Base-by-base conservation (phyloP, 1,140 invertebrate species). In the Sycobia sp. region DNA sequence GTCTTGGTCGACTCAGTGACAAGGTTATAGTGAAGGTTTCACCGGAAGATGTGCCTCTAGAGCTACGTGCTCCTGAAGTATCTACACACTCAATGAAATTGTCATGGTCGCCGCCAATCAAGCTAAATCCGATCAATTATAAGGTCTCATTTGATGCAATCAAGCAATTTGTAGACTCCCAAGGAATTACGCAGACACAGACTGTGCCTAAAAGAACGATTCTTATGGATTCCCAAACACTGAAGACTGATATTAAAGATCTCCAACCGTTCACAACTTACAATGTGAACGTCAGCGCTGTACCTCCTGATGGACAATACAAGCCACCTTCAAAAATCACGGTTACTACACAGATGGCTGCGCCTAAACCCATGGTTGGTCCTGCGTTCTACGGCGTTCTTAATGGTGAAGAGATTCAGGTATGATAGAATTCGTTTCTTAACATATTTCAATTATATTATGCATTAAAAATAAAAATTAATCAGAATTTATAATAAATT, bases 271-370 rank as follows among this genome's bases (percentile, higher is more conserved):
- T 96, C 74, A 97, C 94, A 2, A 97, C 93, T 0, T 97, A 97
- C 76, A 94, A 92, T 74, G 94, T 97, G 1, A 96, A 97, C 74
- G 93, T 97, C 7, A 95, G 92, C 74, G 94, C 93, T 27, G 88
- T 96, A 38, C 93, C 94, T 0, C 85, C 88, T 27, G 93, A 96
- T 71, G 86, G 88, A 54, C 87, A 88, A 0, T 96, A 95, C 73
- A 85, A 90, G 69, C 94, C 95, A 18, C 93, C 94, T 0, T 93
- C 93, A 0, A 93, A 93, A 77, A 95, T 96, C n/a, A 95, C 91
- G 0, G 93, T 96, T 1, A 97, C 94, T 0, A 97, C 94, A 0
- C 94, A 96, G 81, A 96, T 96, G 94, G 95, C 93, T 0, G 95
- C 95, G 0, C 96, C 96, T 0, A 93, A 96, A 70, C 91, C 94